Evolutionary conservation across 2,888 invertebrate genomes (phyloP).

Genomic region (Rhagophthalmus giganteus): DNA sequence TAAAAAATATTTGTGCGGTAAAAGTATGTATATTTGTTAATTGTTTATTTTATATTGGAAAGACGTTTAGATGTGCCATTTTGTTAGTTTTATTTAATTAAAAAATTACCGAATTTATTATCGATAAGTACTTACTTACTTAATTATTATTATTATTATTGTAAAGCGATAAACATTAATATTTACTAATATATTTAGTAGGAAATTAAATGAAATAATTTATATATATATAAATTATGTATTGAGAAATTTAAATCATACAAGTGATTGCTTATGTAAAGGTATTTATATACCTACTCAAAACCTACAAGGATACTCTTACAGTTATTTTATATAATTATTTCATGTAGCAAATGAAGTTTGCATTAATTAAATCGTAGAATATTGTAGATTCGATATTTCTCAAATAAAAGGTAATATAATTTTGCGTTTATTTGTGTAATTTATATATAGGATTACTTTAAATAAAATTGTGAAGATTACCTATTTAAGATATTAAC

Average conservation of each 20-base stretch:
- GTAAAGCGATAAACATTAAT: slow-evolving; percentile 14
- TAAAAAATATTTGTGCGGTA: slow-evolving; percentile 4
- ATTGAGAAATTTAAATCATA: slow-evolving; percentile 28
- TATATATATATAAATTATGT: slow-evolving; percentile 25
- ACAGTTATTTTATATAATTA: slow-evolving; percentile 36
- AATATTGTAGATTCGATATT: slow-evolving; percentile 38
- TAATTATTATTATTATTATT: neutral
- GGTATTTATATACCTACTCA: slow-evolving; percentile 28
- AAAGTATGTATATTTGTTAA: slow-evolving; percentile 12
- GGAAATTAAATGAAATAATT: slow-evolving; percentile 24
- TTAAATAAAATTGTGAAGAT: no score
- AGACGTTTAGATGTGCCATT: slow-evolving; percentile 21
- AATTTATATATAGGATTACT: no score
- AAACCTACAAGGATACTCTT: slow-evolving; percentile 31
- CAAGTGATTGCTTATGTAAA: slow-evolving; percentile 35
- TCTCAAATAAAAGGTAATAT: slow-evolving; percentile 37
- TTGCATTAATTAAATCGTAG: slow-evolving; percentile 35
- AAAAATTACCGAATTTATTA: slow-evolving; percentile 17
- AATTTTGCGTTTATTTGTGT: no score
- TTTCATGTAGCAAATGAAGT: slow-evolving; percentile 35
- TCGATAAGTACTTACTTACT: no score
- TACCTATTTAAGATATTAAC: no score
- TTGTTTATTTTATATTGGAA: slow-evolving; percentile 12
- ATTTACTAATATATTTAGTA: slow-evolving; percentile 22
- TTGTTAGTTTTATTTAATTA: slow-evolving; percentile 20